A percentile compares a stretch with the other conserved stretches of the same genome.
Conservation (phyloP, 2,113 vertebrate genomes). For the Labrus mixtus region DNA sequence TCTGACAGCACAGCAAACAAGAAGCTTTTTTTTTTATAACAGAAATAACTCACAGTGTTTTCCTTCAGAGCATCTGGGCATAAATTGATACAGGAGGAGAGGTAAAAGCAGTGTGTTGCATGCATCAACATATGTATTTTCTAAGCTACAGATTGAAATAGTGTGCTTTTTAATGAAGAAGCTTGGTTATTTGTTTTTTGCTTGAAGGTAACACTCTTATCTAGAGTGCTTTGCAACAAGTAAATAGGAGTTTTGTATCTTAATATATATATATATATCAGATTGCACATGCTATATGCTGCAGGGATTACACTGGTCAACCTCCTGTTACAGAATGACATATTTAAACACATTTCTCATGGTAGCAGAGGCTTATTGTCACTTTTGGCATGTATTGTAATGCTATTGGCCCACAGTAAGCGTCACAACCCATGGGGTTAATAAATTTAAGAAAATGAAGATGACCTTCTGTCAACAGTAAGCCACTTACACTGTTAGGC, state of each 20-base stretch:
- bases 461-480: constrained; percentile 58
- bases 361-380: constrained; percentile 2
- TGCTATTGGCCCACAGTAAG: constrained; percentile 22
- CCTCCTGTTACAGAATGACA: neutral
- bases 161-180: constrained; percentile 9
- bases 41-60: constrained; percentile 68
- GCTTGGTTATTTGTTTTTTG: constrained; percentile 1
- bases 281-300: constrained; percentile 10
- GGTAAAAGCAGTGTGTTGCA: constrained; percentile 15
- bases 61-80: constrained; percentile 42
- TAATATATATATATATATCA: constrained; percentile 11
- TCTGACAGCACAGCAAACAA: constrained; percentile 70
- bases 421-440: constrained; percentile 42
- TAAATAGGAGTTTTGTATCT: neutral
- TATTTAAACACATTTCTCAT: neutral
- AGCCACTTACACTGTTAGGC: constrained; percentile 55
- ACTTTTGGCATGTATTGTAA: neutral
- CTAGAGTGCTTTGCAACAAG: constrained; percentile 6
- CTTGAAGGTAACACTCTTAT: constrained; percentile 24
- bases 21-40: constrained; percentile 46
- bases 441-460: constrained; percentile 67
- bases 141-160: constrained; percentile 21
- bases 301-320: constrained; percentile 5
- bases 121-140: constrained; percentile 29
- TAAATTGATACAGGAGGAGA: constrained; percentile 29